Percentiles rank a stretch among this genome's conserved stretches.
phyloP scores from a whole-genome alignment of 2,888 invertebrate species.

The Dicycla oo region DNA sequence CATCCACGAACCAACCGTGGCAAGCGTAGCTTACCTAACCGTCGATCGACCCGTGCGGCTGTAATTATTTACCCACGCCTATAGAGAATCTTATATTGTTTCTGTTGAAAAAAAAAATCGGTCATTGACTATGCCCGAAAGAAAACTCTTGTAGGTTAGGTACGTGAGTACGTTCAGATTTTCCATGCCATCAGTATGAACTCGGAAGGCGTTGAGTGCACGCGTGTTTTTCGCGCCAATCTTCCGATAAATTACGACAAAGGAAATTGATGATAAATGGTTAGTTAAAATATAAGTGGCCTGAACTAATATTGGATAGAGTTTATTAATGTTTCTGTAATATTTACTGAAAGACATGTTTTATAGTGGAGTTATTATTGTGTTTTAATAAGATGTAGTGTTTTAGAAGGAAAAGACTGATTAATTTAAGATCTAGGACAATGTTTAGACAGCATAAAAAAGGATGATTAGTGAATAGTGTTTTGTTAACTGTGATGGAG shows the following conservation, averaged over 20 bases:
- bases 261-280: conserved; percentile 32
- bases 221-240: conserved; percentile 41
- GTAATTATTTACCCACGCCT: not conserved
- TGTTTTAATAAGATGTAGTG: conserved; percentile 44
- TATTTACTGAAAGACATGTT: conserved; percentile 19
- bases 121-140: conserved; percentile 39
- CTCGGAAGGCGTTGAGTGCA: conserved; percentile 37
- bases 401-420: conserved; percentile 18
- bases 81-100: not conserved
- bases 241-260: conserved; percentile 46
- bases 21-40: not conserved
- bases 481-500: conserved; percentile 40
- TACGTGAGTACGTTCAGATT: conserved; percentile 33
- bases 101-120: conserved; percentile 49
- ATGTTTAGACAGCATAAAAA: conserved; percentile 30
- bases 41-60: not conserved
- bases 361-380: conserved; percentile 8
- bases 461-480: conserved; percentile 47
- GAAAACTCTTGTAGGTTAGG: conserved; percentile 26
- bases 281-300: conserved; percentile 17
- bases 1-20: not conserved
- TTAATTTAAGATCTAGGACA: conserved; percentile 14
- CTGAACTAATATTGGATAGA: conserved; percentile 26
- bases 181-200: conserved; percentile 53
- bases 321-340: conserved; percentile 20